Conservation (phyloP, 1,140 invertebrate genomes). For the Bombyx mandarina region DNA sequence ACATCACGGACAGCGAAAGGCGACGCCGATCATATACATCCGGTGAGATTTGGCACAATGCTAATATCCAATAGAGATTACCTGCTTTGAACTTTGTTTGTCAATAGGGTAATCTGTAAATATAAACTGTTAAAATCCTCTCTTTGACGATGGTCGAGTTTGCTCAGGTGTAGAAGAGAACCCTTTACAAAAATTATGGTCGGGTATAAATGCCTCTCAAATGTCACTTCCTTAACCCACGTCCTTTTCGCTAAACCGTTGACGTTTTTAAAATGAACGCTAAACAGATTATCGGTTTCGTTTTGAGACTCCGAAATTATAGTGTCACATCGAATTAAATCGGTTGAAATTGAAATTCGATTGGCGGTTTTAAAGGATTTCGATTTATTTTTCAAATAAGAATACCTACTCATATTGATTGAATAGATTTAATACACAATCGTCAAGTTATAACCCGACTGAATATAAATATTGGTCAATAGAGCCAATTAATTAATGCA, state of each 20-base stretch:
- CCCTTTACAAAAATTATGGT: constrained; percentile 21
- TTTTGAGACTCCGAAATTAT: constrained; percentile 2
- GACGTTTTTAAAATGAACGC: constrained; percentile 8
- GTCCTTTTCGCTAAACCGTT: constrained; percentile 10
- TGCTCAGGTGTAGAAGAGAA: constrained; percentile 41
- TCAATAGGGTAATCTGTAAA: constrained; percentile 54
- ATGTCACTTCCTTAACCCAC: constrained; percentile 13
- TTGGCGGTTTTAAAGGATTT: no score
- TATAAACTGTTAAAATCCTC: constrained; percentile 57
- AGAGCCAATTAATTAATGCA: no score
- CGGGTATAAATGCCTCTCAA: constrained; percentile 18
- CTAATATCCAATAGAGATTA: constrained; percentile 41
- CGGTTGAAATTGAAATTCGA: no score
- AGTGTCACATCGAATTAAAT: constrained; percentile 1
- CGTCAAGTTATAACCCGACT: no score
- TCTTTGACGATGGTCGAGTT: constrained; percentile 40
- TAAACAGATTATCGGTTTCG: background rate
- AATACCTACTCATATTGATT: no score
- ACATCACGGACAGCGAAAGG: background rate
- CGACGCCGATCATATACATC: constrained; percentile 2
- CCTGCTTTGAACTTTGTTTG: constrained; percentile 48
- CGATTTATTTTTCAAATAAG: no score
- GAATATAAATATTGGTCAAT: no score
- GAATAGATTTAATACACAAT: no score
- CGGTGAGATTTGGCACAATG: constrained; percentile 15